Evolutionary conservation across 2,888 invertebrate species (phyloP), one percentile per base, ranked within the genome.

Genomic region (Drosophila maculinotata): DNA sequence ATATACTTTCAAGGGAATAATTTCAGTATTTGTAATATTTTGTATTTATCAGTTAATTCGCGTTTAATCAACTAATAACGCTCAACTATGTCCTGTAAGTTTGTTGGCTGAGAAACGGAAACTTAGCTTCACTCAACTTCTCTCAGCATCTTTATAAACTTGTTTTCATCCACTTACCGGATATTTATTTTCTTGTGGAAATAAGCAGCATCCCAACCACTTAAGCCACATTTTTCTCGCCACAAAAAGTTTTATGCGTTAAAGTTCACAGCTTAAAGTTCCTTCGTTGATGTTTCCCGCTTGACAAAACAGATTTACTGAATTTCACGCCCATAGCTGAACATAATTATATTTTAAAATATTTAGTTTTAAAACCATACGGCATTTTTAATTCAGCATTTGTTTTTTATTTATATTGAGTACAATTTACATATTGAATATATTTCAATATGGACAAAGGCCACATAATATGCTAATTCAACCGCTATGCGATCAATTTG

Each of bases 231-330:
- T 31, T 35, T 49, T 45, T 20, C 38, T 30, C 44, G 41, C 70
- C 56, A 54, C 59, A 56, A 25, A 69, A 75, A 69, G 49, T 57
- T 64, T 7, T 17, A 31, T 45, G 59, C 17, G 67, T 51, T 54
- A 52, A 69, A 72, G 52, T 59, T 67, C 53, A 45, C 41, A 51
- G 58, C 58, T 49, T 44, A 25, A 9, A 14, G 2, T 20, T 2
- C 30, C 17, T 41, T 41, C 10, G 15, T 26, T 31, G 17, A 42
- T 33, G 31, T 42, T 44, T 42, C 23, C 3, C 20, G 35, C 30
- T 33, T 53, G 48, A 49, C 35, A 35, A n/a, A 7, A 2, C 10
- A 7, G 23, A 5, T 49, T 30, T 31, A 25, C 12, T 51, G 26
- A 7, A 56, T 56, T 59, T 25, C 10, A 39, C 35, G n/a, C 17